phyloP scores from a whole-genome alignment of 2,113 vertebrate species.

The Oophaga pumilio region DNA sequence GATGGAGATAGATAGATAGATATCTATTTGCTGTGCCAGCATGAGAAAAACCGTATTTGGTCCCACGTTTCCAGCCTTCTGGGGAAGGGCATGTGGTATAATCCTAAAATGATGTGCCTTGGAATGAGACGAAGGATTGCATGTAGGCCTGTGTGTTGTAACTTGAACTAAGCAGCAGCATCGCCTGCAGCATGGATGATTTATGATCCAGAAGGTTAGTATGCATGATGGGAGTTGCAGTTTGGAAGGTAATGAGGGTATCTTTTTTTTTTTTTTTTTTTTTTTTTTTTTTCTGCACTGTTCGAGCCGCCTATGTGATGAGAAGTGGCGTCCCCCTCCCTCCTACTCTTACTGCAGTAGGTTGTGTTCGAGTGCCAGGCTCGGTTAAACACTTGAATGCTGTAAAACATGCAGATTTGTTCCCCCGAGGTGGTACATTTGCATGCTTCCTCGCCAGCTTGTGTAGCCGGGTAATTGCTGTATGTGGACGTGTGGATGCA shows the following conservation, averaged over 20 bases:
- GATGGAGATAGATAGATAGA: too few species aligned
- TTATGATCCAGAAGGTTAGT: neutral
- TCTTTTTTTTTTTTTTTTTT: neutral
- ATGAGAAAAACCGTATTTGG: neutral
- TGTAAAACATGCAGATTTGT: slow-evolving; percentile 38
- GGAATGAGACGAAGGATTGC: neutral
- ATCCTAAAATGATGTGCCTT: neutral
- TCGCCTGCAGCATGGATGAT: neutral
- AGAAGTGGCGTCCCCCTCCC: neutral
- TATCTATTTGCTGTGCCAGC: neutral
- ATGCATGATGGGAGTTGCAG: neutral
- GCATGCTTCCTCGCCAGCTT: slow-evolving; percentile 14
- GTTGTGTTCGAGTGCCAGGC: slow-evolving; percentile 23
- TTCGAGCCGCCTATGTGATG: neutral
- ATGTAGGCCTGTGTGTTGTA: neutral
- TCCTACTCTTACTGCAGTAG: neutral
- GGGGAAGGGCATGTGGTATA: neutral
- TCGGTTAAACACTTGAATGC: slow-evolving; percentile 26
- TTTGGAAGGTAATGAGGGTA: neutral
- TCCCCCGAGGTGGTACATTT: slow-evolving; percentile 17
- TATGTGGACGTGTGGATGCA: slow-evolving; percentile 14
- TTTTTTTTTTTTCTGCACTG: neutral
- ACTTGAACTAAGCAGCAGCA: neutral
- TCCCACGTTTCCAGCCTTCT: neutral
- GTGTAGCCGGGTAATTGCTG: slow-evolving; percentile 18